Evolutionary conservation across 1,140 invertebrate genomes (phyloP).

Genomic region (Pseudobourletiella spinata): DNA sequence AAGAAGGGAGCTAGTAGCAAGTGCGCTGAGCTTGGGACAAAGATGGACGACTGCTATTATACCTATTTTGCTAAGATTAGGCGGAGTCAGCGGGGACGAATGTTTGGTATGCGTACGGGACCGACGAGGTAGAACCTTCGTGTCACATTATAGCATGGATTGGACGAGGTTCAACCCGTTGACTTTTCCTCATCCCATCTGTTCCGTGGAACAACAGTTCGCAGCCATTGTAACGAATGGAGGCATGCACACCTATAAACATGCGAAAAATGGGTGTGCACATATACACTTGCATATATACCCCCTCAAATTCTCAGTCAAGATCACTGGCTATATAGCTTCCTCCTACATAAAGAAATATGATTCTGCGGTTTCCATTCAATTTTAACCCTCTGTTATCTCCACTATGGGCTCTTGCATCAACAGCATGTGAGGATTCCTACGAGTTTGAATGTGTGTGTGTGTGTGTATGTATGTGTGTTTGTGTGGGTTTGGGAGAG

Average conservation of each 20-base stretch:
- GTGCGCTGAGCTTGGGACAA: background rate
- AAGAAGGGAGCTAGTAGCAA: too few species aligned
- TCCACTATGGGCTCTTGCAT: too few species aligned
- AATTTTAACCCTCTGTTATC: too few species aligned
- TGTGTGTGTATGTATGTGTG: too few species aligned
- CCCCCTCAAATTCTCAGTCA: constrained; percentile 8
- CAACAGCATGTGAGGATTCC: too few species aligned
- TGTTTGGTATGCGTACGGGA: background rate
- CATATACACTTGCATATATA: too few species aligned
- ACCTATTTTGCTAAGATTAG: background rate
- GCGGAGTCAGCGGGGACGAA: background rate
- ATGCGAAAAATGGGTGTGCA: too few species aligned
- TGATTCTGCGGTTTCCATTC: too few species aligned
- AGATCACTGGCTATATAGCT: background rate
- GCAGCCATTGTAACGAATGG: background rate
- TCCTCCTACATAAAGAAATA: too few species aligned
- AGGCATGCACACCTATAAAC: too few species aligned
- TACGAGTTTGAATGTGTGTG: too few species aligned
- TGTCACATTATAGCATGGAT: background rate
- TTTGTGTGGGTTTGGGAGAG: too few species aligned
- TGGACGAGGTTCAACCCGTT: background rate
- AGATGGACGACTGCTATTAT: constrained; percentile 6
- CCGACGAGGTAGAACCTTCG: background rate
- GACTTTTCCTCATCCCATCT: background rate
- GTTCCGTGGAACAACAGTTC: background rate